A percentile compares a stretch with the other conserved stretches of the same genome.
phyloP scores from a whole-genome alignment of 2,113 vertebrate genomes.

The Elanoides forficatus region DNA sequence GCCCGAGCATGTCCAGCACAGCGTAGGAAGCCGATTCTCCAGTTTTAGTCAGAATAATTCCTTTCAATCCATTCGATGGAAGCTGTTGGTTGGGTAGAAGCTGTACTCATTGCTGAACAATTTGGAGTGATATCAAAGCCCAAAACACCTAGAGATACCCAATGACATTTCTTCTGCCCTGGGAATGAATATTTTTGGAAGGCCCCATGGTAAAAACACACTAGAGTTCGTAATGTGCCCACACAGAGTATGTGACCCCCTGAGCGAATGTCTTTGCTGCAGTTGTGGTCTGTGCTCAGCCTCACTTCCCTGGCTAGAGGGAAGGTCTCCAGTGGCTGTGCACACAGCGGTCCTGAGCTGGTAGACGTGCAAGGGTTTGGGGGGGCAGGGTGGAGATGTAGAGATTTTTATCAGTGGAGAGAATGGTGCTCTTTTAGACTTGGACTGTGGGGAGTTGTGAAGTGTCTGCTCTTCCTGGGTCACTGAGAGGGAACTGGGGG shows the following conservation, averaged over 20 bases:
- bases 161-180: background rate
- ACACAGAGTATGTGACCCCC: background rate
- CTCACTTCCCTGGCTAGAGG: background rate
- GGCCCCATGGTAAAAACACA: background rate
- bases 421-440: background rate
- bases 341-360: background rate
- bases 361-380: accelerated
- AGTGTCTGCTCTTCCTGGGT: background rate
- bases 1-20: accelerated
- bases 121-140: background rate
- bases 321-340: background rate
- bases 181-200: background rate
- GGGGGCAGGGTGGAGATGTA: too few relatives aligned
- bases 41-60: accelerated
- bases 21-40: accelerated
- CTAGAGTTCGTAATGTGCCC: background rate
- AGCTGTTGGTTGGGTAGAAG: background rate
- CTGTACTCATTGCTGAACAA: accelerated
- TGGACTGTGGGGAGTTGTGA: background rate
- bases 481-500: background rate
- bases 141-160: background rate
- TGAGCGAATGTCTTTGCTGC: background rate
- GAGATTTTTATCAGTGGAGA: background rate
- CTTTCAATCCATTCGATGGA: background rate
- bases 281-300: background rate